Evolutionary conservation across 2,888 invertebrate species (phyloP), one percentile per base, ranked within the genome.

Genomic region (Arge pagana): DNA sequence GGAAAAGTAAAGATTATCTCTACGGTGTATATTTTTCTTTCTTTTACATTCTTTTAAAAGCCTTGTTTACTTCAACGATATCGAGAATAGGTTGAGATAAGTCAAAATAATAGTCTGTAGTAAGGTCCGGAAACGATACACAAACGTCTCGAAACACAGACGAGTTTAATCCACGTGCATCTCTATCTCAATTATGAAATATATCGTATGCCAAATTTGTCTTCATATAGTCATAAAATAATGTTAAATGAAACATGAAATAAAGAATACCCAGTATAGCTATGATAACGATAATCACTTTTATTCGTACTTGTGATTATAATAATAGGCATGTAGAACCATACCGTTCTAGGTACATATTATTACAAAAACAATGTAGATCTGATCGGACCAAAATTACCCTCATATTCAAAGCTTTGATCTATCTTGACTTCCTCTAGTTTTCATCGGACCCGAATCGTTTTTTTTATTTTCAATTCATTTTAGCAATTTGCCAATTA

Each of bases 321-420:
- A 58, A 60, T 62, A 56, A 56, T 52, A 61, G 67, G 68, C 59
- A 66, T 68, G 68, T 66, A 67, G 65, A 66, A 67, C 63, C 67
- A 69, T 61, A 67, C 68, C 67, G 52, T 57, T 60, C 56, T 52
- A 49, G 30, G 30, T 19, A 19, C 15, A 26, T 26, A 40, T 15
- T 59, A 52, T 58, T 56, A 57, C 49, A 54, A 42, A 52, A 57
- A 61, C 55, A 61, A 60, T 59, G 52, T 54, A 56, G 51, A 50
- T 50, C 31, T 28, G 39, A 40, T 33, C 24, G 40, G 13, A 48
- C 28, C 11, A 48, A 48, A 26, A 50, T 40, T 31, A 45, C 45
- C 31, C 15, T 33, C 13, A 33, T 33, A 45, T 45, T 31, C 31
- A 7, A 26, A 10, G 4, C n/a, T 26, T 26, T 26, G 10, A 2